These are phyloP conservation scores for Aplodontia rufa DNA, from an alignment of 2,113 vertebrate genomes.

Conservation along the genomic window DNA sequence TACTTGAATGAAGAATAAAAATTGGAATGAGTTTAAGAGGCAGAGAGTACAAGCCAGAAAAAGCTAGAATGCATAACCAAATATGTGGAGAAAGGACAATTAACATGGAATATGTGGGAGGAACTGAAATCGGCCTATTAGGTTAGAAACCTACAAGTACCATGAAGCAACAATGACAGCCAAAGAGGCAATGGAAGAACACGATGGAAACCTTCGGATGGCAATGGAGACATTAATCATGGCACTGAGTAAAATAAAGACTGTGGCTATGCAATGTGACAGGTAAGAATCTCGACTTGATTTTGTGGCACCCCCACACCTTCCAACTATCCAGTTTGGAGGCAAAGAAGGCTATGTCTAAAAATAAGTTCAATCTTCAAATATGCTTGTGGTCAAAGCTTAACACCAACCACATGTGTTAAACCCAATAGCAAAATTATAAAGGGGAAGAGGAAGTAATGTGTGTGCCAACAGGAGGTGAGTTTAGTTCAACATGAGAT, in stretches of 20 bases:
- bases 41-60: neutral
- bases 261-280: neutral
- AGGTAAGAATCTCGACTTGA: slow-evolving; percentile 3
- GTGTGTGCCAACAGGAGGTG: neutral
- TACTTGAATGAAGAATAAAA: neutral
- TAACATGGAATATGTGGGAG: neutral
- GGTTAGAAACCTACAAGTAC: neutral
- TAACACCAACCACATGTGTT: slow-evolving; percentile 37
- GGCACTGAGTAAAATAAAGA: neutral
- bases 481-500: slow-evolving; percentile 41
- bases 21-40: neutral
- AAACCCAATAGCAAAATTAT: slow-evolving; percentile 49
- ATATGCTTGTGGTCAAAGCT: slow-evolving; percentile 38
- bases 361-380: slow-evolving; percentile 63
- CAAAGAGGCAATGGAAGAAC: neutral
- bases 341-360: neutral
- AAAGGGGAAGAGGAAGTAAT: slow-evolving; percentile 13
- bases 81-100: neutral
- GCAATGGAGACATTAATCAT: neutral
- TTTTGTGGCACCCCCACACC: neutral
- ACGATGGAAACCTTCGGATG: neutral
- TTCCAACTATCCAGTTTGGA: neutral
- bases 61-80: neutral
- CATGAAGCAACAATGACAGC: neutral
- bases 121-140: neutral